A percentile compares a stretch with the other conserved stretches of the same genome.
phyloP scores from a whole-genome alignment of 2,888 invertebrate genomes.

The Clepsis dumicolana region DNA sequence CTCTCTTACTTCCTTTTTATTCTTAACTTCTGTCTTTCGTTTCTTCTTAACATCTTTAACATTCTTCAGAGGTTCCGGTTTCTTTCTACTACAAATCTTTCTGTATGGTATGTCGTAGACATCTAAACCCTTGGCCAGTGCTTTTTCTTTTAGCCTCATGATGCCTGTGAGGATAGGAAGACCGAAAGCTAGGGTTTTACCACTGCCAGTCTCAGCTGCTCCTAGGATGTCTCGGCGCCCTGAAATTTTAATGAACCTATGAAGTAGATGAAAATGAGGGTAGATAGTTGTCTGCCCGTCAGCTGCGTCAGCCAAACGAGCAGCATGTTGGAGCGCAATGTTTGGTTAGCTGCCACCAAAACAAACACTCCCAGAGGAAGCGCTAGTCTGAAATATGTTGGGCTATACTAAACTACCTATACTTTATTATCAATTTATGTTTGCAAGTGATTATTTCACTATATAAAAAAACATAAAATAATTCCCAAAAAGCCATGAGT shows the following conservation, averaged over 20 bases:
- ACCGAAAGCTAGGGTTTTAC: conserved; percentile 99
- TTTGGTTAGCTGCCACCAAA: too few relatives aligned
- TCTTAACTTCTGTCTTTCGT: conserved; percentile 51
- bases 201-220: conserved; percentile 99
- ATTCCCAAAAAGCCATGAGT: too few relatives aligned
- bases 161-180: conserved; percentile 97
- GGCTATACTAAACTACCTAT: too few relatives aligned
- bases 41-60: conserved; percentile 47
- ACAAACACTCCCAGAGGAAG: too few relatives aligned
- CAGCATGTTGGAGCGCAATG: too few relatives aligned
- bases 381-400: too few relatives aligned
- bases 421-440: too few relatives aligned
- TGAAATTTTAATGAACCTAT: conserved; percentile 50
- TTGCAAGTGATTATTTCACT: too few relatives aligned
- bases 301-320: too few relatives aligned
- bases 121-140: conserved; percentile 66
- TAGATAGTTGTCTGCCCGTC: too few relatives aligned
- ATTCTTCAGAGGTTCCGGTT: conserved; percentile 48
- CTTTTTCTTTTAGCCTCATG: conserved; percentile 88
- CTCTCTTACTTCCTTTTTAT: conserved; percentile 57
- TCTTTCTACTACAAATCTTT: conserved; percentile 67
- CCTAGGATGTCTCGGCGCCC: conserved; percentile 96
- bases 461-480: too few relatives aligned
- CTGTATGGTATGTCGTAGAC: conserved; percentile 76
- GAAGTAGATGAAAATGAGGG: conserved; percentile 22